These are phyloP conservation scores for Euzophera pinguis DNA, from an alignment of 2,888 invertebrate species.

Conservation along the genomic window DNA sequence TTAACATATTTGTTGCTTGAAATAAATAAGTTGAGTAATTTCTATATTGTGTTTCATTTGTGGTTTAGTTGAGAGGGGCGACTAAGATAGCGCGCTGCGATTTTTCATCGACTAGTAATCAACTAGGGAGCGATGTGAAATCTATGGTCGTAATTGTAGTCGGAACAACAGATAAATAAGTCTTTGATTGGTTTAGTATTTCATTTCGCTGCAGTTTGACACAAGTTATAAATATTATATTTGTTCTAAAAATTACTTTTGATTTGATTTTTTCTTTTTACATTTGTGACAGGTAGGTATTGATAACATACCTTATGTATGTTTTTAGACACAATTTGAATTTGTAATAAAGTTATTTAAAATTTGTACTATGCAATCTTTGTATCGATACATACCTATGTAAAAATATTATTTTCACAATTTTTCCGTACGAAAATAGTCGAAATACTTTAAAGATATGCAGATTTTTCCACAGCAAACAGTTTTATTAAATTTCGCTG, in stretches of 20 bases:
- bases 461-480: not conserved
- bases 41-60: not conserved
- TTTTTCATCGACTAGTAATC: slow-evolving; percentile 43
- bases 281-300: no score
- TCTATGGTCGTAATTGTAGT: slow-evolving; percentile 16
- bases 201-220: not conserved
- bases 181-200: slow-evolving; percentile 3
- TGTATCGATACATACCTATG: no score
- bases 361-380: no score
- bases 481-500: slow-evolving; percentile 8
- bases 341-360: no score
- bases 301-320: no score
- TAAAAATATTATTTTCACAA: no score
- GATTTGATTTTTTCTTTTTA: no score
- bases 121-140: slow-evolving; percentile 21
- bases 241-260: no score
- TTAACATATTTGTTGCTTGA: no score
- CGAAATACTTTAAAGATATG: not conserved
- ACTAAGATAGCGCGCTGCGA: slow-evolving; percentile 27
- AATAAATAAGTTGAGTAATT: no score
- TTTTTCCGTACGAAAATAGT: no score
- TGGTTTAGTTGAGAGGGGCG: slow-evolving; percentile 24
- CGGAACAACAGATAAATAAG: slow-evolving; percentile 5
- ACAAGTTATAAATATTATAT: not conserved
- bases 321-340: no score